Base-by-base conservation (phyloP, 30 jellyfish, hydroid and myxozoan genomes). In the Turritopsis rubra region DNA sequence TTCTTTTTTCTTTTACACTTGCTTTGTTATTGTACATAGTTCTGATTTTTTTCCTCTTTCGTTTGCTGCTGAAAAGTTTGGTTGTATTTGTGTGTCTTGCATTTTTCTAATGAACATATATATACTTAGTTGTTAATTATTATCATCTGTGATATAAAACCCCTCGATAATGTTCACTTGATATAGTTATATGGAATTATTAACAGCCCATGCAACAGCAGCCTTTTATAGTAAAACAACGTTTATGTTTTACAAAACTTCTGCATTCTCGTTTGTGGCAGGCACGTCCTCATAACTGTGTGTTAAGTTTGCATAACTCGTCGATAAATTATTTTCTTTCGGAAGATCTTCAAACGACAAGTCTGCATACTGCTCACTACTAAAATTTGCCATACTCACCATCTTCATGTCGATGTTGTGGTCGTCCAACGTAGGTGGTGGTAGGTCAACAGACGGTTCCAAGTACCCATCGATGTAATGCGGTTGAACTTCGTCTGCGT, bases 361-460 rank as follows among this genome's bases (percentile, higher is more conserved):
- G 9, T 68, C 77, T 9, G 77, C 77, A 68, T 68, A 68, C 77
- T 68, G 77, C 23, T 68, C 77, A 19, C 22, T 68, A 19, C 77
- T 68, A 22, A 68, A 68, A 22, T 68, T 22, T 17, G 31, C 30
- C 77, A 68, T n/a, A 22, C 19, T 68, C 9, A 17, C 30, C 19
- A 68, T 68, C 31, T 68, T n/a, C 60, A 41, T 3, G 5, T 41
- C 60, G 60, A 41, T 41, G 13, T 41, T 41, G 5, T 41, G 60
- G 13, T 41, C 60, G 13, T 41, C 60, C 60, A 13, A 13, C 13
- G 13, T 5, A 5, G 60, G 60, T 8, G 28, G 28, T 68, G 77
- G 23, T 8, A n/a, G 28, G 23, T 68, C 77, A 17, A n/a, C 77
- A 8, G 77, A n/a, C 30, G 77, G 77, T 19, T 23, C 30, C 30